These are phyloP conservation scores for Lepidostoma basale DNA, from an alignment of 1,140 invertebrate genomes.

Conservation along the genomic window DNA sequence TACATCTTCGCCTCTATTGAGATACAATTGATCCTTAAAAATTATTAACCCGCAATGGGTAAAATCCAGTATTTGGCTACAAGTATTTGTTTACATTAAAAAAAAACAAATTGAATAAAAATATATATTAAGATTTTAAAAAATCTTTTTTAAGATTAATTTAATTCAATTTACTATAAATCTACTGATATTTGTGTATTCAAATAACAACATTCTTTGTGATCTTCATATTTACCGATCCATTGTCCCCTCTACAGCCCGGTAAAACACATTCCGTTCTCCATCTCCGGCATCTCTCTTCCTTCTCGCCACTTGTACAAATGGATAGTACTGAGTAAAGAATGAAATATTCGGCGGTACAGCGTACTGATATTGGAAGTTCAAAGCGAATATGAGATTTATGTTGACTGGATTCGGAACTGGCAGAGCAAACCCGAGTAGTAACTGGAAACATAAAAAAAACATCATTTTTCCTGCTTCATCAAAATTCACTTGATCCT, in stretches of 20 bases:
- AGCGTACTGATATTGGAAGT: constrained; percentile 59
- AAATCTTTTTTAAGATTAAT: too few species aligned
- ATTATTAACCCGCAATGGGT: too few species aligned
- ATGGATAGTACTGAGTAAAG: constrained; percentile 52
- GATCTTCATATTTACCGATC: constrained; percentile 51
- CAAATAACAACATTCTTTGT: too few species aligned
- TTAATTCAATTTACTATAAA: too few species aligned
- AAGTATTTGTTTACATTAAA: too few species aligned
- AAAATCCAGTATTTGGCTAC: too few species aligned
- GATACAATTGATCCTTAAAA: too few species aligned
- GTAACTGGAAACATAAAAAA: constrained; percentile 49
- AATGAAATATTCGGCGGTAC: constrained; percentile 46
- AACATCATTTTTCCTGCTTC: not conserved
- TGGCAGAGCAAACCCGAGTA: constrained; percentile 53
- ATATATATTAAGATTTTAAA: too few species aligned
- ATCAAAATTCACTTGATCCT: not conserved
- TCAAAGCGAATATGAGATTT: constrained; percentile 50
- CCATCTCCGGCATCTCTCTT: constrained; percentile 49
- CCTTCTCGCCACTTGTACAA: constrained; percentile 50
- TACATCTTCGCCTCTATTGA: too few species aligned
- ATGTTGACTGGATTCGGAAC: constrained; percentile 51
- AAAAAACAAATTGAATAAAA: too few species aligned
- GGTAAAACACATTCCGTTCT: constrained; percentile 53
- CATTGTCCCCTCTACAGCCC: constrained; percentile 50
- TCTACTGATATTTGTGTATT: too few species aligned